Percentiles rank a stretch among this genome's conserved stretches.
phyloP scores from a whole-genome alignment of 2,113 vertebrate species.

The Hippocampus abdominalis region DNA sequence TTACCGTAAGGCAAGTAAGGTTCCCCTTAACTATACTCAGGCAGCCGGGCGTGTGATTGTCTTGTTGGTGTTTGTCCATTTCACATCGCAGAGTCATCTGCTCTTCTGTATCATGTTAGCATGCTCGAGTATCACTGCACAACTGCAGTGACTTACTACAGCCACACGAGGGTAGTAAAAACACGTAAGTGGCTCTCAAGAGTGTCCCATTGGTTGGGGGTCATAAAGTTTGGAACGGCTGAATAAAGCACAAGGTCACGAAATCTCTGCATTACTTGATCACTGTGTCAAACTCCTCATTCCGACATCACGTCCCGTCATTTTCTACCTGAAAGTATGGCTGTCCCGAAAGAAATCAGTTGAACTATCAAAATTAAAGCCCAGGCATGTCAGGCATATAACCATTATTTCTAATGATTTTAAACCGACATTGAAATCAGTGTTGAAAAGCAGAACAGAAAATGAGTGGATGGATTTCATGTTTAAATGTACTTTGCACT shows the following conservation, averaged over 20 bases:
- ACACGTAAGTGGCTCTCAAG: neutral
- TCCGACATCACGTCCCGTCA: no score
- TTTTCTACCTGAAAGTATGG: no score
- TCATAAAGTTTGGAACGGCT: neutral
- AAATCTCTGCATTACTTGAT: neutral
- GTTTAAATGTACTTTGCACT: no score
- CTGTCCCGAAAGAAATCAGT: no score
- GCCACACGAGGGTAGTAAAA: constrained; percentile 20
- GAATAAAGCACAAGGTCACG: neutral
- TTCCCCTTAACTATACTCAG: neutral
- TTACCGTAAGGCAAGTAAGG: constrained; percentile 17
- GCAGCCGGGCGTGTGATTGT: neutral
- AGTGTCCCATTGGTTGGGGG: no score
- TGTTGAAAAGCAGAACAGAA: no score
- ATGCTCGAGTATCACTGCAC: constrained; percentile 2
- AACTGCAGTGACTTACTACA: neutral
- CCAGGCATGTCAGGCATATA: no score
- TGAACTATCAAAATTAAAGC: no score
- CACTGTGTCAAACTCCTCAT: no score
- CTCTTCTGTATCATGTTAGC: constrained; percentile 30
- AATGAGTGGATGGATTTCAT: no score
- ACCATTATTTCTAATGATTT: neutral
- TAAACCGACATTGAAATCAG: neutral
- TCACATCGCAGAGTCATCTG: constrained; percentile 12
- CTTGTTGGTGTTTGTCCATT: constrained; percentile 14